Conservation (phyloP, 2,797 vertebrate species). For the Streptopelia turtur region DNA sequence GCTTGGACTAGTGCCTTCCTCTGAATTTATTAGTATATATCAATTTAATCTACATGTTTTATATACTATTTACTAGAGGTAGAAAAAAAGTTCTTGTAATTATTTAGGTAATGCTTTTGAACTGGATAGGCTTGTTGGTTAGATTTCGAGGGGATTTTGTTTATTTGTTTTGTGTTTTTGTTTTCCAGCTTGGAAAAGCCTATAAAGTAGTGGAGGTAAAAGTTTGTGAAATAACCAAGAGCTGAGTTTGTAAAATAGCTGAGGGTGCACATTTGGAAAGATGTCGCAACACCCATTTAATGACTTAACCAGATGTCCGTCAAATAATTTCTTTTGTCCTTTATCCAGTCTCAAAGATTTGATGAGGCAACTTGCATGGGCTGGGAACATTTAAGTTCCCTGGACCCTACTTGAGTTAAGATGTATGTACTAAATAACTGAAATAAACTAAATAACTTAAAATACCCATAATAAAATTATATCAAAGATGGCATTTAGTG, state of each 20-base stretch:
- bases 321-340: neutral
- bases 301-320: neutral
- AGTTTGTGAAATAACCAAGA: neutral
- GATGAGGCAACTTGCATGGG: neutral
- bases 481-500: neutral
- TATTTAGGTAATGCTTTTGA: neutral
- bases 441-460: neutral
- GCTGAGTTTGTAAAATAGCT: neutral
- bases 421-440: neutral
- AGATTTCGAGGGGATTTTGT: rapidly evolving
- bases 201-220: neutral
- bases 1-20: neutral
- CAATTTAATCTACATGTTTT: neutral
- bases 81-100: neutral
- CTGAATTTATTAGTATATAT: neutral
- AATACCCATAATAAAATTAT: neutral
- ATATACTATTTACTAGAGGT: neutral
- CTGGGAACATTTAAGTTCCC: neutral
- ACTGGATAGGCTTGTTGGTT: neutral
- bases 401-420: neutral
- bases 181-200: neutral
- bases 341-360: neutral
- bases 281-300: neutral
- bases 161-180: neutral
- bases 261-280: neutral